A percentile compares a stretch with the other conserved stretches of the same genome.
phyloP scores from a whole-genome alignment of 2,888 invertebrate species.

The Agriopis aurantiaria region DNA sequence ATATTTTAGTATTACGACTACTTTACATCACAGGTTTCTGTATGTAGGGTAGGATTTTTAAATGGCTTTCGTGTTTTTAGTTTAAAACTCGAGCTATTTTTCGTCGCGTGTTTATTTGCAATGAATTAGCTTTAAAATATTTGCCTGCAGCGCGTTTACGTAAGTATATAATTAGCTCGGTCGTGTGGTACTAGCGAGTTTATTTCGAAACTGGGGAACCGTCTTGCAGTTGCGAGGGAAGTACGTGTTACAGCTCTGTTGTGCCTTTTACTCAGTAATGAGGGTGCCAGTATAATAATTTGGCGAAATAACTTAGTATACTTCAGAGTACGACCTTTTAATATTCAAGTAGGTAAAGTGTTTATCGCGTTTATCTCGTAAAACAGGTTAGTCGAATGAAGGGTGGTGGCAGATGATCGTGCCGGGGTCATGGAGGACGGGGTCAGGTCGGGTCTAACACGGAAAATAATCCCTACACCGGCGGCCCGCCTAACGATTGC shows the following conservation, averaged over 20 bases:
- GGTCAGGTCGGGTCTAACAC: conserved; percentile 74
- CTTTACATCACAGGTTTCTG: conserved; percentile 33
- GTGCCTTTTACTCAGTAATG: conserved; percentile 54
- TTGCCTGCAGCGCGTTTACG: conserved; percentile 28
- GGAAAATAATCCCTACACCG: conserved; percentile 71
- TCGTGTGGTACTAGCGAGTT: conserved; percentile 49
- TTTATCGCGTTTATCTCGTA: conserved; percentile 72
- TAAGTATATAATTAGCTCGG: conserved; percentile 42
- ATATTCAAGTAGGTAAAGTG: conserved; percentile 68
- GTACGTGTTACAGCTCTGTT: conserved; percentile 56
- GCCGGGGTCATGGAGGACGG: conserved; percentile 75
- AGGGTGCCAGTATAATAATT: conserved; percentile 61
- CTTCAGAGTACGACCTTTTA: conserved; percentile 62
- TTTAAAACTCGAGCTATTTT: conserved; percentile 16
- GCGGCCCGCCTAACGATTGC: conserved; percentile 60
- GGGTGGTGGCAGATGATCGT: conserved; percentile 72
- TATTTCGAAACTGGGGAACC: conserved; percentile 58
- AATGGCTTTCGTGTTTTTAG: conserved; percentile 25
- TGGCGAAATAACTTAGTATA: conserved; percentile 60
- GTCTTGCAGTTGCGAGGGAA: conserved; percentile 55
- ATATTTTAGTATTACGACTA: conserved; percentile 44
- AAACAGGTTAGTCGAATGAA: conserved; percentile 79
- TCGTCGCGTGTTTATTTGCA: conserved; percentile 12
- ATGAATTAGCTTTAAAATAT: conserved; percentile 23
- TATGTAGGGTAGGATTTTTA: conserved; percentile 4